Base-by-base conservation (phyloP, 1,140 invertebrate genomes). In the Stegodyphus dumicola region DNA sequence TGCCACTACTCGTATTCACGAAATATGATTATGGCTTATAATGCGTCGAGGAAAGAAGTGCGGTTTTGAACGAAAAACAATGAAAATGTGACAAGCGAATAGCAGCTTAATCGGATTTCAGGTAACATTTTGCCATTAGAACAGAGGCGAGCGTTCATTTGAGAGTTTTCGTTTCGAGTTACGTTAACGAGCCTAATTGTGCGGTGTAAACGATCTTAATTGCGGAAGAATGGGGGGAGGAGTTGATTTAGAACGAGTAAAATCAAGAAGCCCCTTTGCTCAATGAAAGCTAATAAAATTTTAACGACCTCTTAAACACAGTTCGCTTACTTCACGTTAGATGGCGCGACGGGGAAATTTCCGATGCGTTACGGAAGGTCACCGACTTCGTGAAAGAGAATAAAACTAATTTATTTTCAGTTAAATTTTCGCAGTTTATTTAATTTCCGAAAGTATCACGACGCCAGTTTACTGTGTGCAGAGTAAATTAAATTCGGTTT, bases 111-210 rank as follows among this genome's bases (percentile, higher is more conserved):
- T 33, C 33, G 33, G 33, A 33, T 33, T 33, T 33, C 33, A 33
- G 33, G 33, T 33, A 33, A 33, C 33, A 33, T 33, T 33, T 1
- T 33, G 33, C 33, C 33, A 3, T 33, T 33, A 33, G 33, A 33
- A 33, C 1, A 54, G 77, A n/a, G 52, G 71, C 69, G 49, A 56
- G 67, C 54, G 60, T 81, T 52, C 53, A 60, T 81, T 69, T 81
- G 67, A 53, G 52, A 60, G 33, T 48, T 69, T 79, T 70, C 65
- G 66, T 69, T 70, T 79, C 78, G 53, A 73, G 18, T 81, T 81
- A 71, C 78, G 69, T 56, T 81, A 81, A 81, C 78, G 78, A 81
- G 70, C 69, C 70, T 81, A 81, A 81, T 81, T 81, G 78, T 56
- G n/a, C 17, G 78, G 65, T 67, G 60, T 11, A 52, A 64, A 65